phyloP scores from a whole-genome alignment of 2,888 invertebrate species.

The Scaptomyza flava region DNA sequence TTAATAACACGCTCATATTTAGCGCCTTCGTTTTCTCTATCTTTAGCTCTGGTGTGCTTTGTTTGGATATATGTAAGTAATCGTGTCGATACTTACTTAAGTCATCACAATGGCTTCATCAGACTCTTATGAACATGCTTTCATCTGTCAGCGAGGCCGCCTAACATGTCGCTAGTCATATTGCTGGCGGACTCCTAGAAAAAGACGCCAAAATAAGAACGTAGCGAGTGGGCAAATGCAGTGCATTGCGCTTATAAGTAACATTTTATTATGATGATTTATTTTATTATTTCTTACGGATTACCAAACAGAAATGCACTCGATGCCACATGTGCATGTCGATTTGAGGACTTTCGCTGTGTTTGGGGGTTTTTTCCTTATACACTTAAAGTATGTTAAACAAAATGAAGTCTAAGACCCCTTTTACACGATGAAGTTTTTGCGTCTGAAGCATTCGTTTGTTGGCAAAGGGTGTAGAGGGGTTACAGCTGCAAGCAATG shows the following conservation, averaged over 20 bases:
- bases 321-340: slow-evolving; percentile 58
- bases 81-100: slow-evolving; percentile 68
- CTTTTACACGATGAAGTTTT: too few relatives aligned
- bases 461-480: too few relatives aligned
- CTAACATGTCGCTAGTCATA: slow-evolving; percentile 58
- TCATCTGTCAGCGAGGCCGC: slow-evolving; percentile 69
- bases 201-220: slow-evolving; percentile 1
- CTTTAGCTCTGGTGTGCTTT: background rate
- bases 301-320: slow-evolving; percentile 69
- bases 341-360: slow-evolving; percentile 57
- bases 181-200: slow-evolving; percentile 17
- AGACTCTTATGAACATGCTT: slow-evolving; percentile 56
- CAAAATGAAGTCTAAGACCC: too few relatives aligned
- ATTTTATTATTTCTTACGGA: slow-evolving; percentile 70
- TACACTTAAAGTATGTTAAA: too few relatives aligned
- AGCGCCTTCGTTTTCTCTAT: background rate
- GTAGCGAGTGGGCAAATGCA: slow-evolving; percentile 8
- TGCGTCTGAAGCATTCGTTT: too few relatives aligned
- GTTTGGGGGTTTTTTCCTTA: too few relatives aligned
- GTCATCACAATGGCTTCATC: slow-evolving; percentile 69
- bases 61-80: slow-evolving; percentile 71
- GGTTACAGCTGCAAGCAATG: too few relatives aligned
- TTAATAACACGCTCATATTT: slow-evolving; percentile 49
- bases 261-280: slow-evolving; percentile 77
- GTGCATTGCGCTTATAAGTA: slow-evolving; percentile 70